Evolutionary conservation across 2,888 invertebrate genomes (phyloP).

Genomic region (Melangyna quadrimaculata): DNA sequence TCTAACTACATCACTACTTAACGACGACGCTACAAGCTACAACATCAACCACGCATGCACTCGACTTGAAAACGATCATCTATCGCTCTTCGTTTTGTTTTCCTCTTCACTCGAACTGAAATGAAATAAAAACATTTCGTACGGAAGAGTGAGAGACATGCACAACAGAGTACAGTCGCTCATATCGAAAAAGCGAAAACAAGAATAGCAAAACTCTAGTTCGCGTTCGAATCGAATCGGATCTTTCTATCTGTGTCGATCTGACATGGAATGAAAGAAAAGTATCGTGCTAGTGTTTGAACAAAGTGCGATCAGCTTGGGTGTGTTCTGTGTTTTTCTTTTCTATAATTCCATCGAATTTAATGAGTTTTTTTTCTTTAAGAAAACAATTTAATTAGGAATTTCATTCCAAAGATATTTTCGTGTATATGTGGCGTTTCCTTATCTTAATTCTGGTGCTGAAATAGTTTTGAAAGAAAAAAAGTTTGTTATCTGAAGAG

Average conservation of each 20-base stretch:
- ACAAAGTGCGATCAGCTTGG: conserved; percentile 66
- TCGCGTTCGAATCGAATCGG: neutral
- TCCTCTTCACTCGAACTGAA: neutral
- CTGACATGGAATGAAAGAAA: conserved; percentile 11
- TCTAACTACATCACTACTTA: neutral
- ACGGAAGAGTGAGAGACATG: neutral
- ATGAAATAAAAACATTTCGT: neutral
- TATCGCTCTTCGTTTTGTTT: neutral
- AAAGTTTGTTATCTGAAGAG: neutral
- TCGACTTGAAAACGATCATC: neutral
- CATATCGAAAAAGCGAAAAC: neutral
- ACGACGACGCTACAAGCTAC: too few relatives aligned
- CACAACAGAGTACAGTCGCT: too few relatives aligned
- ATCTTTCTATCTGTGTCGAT: neutral
- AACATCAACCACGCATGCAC: neutral
- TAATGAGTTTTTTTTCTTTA: conserved; percentile 13
- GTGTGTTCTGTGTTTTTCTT: conserved; percentile 64
- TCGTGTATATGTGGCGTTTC: conserved; percentile 34
- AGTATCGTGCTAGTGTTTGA: conserved; percentile 48
- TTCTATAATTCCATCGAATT: conserved; percentile 17
- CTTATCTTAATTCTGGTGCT: conserved; percentile 44
- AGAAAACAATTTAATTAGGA: conserved; percentile 38
- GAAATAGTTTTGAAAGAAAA: conserved; percentile 17
- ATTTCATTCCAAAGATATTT: conserved; percentile 3
- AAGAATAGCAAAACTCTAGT: neutral